Conservation (phyloP, 1,140 invertebrate species). For the Chymomyza costata region DNA sequence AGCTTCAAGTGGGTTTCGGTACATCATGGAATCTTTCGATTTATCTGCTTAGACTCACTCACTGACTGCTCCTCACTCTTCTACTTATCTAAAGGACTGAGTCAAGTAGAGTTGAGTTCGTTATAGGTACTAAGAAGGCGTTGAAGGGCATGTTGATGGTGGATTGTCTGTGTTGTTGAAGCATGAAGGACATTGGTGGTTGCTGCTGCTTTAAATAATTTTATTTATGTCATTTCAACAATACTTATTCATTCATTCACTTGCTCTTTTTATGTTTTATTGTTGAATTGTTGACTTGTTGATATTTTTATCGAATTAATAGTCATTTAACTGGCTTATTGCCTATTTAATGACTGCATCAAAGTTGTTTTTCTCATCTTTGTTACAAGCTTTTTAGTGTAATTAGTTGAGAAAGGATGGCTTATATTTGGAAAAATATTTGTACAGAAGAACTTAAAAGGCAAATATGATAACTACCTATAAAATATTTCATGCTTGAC, state of each 20-base stretch:
- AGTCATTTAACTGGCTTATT: too few relatives aligned
- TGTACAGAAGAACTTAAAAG: too few relatives aligned
- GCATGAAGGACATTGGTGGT: not conserved
- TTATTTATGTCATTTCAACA: constrained; percentile 66
- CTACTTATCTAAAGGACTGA: too few relatives aligned
- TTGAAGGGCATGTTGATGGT: too few relatives aligned
- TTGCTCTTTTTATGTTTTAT: constrained; percentile 48
- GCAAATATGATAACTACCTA: too few relatives aligned
- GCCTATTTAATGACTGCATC: too few relatives aligned
- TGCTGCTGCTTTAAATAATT: constrained; percentile 59
- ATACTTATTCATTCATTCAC: constrained; percentile 43
- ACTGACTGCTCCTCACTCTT: constrained; percentile 29
- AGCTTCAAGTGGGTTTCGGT: constrained; percentile 27
- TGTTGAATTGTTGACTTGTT: constrained; percentile 43
- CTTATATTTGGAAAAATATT: too few relatives aligned
- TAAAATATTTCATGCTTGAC: too few relatives aligned
- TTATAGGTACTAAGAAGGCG: not conserved
- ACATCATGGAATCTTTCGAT: constrained; percentile 22
- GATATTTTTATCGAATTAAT: constrained; percentile 64
- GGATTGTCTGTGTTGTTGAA: too few relatives aligned
- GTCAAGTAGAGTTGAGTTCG: constrained; percentile 13
- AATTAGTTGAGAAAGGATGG: too few relatives aligned
- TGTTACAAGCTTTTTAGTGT: too few relatives aligned
- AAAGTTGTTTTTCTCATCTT: too few relatives aligned
- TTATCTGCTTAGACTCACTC: constrained; percentile 45